Evolutionary conservation across 2,797 vertebrate species (phyloP), one percentile per base, ranked within the genome.

Genomic region (Heteromormyrus szaboi): DNA sequence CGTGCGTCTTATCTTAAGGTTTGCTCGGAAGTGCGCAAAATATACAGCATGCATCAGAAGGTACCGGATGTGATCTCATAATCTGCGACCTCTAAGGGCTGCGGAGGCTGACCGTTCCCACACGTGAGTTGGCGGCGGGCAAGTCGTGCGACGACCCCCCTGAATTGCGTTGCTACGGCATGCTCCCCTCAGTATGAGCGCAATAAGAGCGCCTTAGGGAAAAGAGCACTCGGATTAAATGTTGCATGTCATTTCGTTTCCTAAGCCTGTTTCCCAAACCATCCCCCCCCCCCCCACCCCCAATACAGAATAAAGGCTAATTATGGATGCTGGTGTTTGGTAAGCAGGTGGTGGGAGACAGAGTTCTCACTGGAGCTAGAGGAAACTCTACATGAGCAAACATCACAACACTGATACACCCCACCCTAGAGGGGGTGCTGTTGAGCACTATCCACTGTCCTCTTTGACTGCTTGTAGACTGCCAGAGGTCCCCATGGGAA

Each of bases 271-370:
- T 88, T n/a, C 25, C 56, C 33, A 59, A 62, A 46, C 9, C 53
- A 9, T 2, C 6, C 54, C 54, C 19, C 25, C 25, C 25, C 25
- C 11, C 41, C 79, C 46, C 81, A 50, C 72, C 90, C 54, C 87
- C 89, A 93, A 90, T 90, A 90, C 91, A 91, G 91, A 90, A 90
- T 87, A 91, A 90, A 93, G 91, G 92, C 92, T 93, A 93, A 91
- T 94, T 90, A 89, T 94, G 92, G 88, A 89, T 92, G 91, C 91
- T 89, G 90, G 92, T 92, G 93, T 93, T 93, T 93, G 92, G 93
- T 92, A 90, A 94, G 93, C 90, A 92, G 41, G 59, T 41, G 33
- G 54, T 87, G 91, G 91, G 92, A 93, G 90, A 46, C 90, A 91
- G 88, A 90, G 44, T 84, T 92, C 94, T 90, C 89, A 89, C 90